A percentile compares a stretch with the other conserved stretches of the same genome.
phyloP scores from a whole-genome alignment of 2,888 invertebrate genomes.

The Amblyteles armatorius region DNA sequence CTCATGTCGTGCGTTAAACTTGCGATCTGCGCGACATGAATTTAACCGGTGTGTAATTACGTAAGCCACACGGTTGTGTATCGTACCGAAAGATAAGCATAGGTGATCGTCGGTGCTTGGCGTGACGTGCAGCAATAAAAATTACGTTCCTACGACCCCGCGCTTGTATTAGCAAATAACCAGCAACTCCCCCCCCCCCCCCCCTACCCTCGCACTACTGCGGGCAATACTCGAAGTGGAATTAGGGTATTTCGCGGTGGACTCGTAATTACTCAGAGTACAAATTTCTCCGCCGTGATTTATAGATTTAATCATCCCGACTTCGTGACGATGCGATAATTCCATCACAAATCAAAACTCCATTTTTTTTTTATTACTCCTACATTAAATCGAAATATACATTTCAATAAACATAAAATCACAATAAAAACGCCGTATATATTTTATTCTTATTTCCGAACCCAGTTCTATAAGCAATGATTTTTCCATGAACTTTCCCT shows the following conservation, averaged over 20 bases:
- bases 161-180: constrained; percentile 16
- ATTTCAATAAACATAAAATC: too few species aligned
- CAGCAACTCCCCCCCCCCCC: background rate
- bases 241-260: constrained; percentile 10
- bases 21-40: background rate
- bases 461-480: too few species aligned
- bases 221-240: background rate
- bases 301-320: background rate
- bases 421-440: too few species aligned
- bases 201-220: background rate
- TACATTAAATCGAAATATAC: too few species aligned
- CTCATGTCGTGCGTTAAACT: constrained; percentile 7
- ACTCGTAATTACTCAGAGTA: background rate
- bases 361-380: background rate
- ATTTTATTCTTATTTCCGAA: too few species aligned
- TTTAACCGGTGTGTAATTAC: constrained; percentile 35
- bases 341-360: background rate
- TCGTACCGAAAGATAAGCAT: constrained; percentile 10
- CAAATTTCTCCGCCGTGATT: constrained; percentile 1
- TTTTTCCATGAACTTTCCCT: too few species aligned
- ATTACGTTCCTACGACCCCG: constrained; percentile 6
- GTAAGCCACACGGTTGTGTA: constrained; percentile 2
- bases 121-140: constrained; percentile 73
- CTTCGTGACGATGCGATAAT: background rate
- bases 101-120: constrained; percentile 73